Evolutionary conservation across 2,888 invertebrate species (phyloP).

Genomic region (Abrostola tripartita): DNA sequence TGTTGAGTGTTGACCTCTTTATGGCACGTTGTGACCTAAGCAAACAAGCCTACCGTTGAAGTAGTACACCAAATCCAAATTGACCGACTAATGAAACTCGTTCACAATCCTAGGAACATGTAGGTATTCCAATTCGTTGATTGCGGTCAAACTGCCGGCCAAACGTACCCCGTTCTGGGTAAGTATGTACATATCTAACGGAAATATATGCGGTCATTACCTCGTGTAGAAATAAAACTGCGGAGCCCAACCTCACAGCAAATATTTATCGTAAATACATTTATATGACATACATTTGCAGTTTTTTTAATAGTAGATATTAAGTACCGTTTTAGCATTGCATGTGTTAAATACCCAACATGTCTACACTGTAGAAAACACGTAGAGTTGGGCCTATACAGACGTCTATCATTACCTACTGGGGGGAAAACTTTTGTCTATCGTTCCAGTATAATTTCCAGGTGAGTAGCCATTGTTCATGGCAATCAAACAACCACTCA

Average conservation of each 20-base stretch:
- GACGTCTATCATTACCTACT: too few species aligned
- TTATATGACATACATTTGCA: slow-evolving; percentile 2
- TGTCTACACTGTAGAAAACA: too few species aligned
- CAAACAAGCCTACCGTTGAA: slow-evolving; percentile 24
- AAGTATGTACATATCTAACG: slow-evolving; percentile 47
- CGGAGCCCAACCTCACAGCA: slow-evolving; percentile 17
- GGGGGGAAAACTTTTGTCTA: too few species aligned
- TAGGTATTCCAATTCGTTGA: slow-evolving; percentile 49
- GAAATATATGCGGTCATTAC: slow-evolving; percentile 54
- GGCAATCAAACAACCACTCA: too few species aligned
- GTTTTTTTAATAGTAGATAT: slow-evolving; percentile 3
- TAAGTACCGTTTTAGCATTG: too few species aligned
- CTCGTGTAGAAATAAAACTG: slow-evolving; percentile 37
- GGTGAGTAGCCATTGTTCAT: too few species aligned
- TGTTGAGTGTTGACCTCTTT: slow-evolving; percentile 9
- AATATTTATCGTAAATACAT: slow-evolving; percentile 28
- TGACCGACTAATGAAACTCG: slow-evolving; percentile 34
- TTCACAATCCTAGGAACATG: slow-evolving; percentile 50
- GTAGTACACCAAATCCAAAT: slow-evolving; percentile 19
- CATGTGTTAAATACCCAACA: too few species aligned
- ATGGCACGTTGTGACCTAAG: slow-evolving; percentile 8
- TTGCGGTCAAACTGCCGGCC: slow-evolving; percentile 53
- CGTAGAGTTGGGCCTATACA: too few species aligned
- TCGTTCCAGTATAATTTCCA: too few species aligned
- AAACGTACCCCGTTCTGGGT: slow-evolving; percentile 38